Evolutionary conservation across 37 sponge, comb jelly and placozoan genomes (phyloP), one percentile per base, ranked within the genome.

Genomic region (Oopsacas minuta): DNA sequence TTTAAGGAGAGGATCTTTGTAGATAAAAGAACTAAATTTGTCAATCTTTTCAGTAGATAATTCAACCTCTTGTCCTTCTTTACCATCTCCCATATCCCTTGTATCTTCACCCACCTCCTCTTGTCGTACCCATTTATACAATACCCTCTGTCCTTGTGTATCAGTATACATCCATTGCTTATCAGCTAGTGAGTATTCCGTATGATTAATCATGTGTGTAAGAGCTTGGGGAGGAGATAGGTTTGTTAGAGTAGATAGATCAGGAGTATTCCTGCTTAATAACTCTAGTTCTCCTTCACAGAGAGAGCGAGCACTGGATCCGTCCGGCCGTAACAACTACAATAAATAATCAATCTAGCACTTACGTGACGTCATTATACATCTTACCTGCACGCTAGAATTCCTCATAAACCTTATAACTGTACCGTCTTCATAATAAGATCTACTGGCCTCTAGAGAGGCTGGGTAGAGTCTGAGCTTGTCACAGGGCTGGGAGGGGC

Each of bases 131-230:
- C 75, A 61, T 34, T 12, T 61, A 34, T 61, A 61, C 75, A 61
- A 25, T 25, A 20, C 5, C 28, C 75, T 61, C 75, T 61, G 75
- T n/a, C 75, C 75, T 34, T 61, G 32, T 61, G 5, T 61, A 12
- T 61, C 75, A 20, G 75, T 61, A 12, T 61, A 61, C 75, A 61
- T 61, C 75, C 75, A 61, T 34, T 61, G 75, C 22, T n/a, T 61
- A 5, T 61, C 75, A 32, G 28, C 75, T 3, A 61, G 75, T 20
- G 75, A 61, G 75, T 32, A 61, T 34, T 61, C 75, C 49, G 49
- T 42, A 15, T 42, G 12, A 34, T 12, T 12, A 61, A 10, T 34
- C 17, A n/a, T 3, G 75, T 3, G 28, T 3, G 7, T 25, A 34
- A 61, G 75, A 61, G 17, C 22, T 3, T 34, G 22, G 75, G 22